These are phyloP conservation scores for Crenuchus spilurus DNA, from an alignment of 2,797 vertebrate genomes.

Conservation along the genomic window DNA sequence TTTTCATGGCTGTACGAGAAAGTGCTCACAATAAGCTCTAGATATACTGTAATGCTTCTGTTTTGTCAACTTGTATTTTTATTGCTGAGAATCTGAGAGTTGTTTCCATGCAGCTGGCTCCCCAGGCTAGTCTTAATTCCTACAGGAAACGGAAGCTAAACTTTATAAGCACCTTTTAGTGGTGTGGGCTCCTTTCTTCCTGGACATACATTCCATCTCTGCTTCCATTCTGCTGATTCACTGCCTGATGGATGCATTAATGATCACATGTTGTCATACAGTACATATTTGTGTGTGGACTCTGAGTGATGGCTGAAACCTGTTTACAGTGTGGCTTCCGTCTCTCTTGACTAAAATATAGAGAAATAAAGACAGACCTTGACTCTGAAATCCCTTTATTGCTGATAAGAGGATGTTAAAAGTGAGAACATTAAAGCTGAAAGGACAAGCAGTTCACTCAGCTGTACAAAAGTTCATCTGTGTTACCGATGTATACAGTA, in stretches of 20 bases:
- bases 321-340: background rate
- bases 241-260: background rate
- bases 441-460: too few species aligned
- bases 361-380: background rate
- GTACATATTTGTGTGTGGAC: background rate
- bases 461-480: too few species aligned
- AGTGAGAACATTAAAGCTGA: too few species aligned
- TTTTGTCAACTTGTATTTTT: background rate
- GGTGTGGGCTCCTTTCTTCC: background rate
- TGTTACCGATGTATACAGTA: too few species aligned
- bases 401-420: background rate
- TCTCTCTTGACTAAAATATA: background rate
- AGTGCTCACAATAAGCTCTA: background rate
- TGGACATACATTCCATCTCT: background rate
- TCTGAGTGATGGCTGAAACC: background rate
- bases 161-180: background rate
- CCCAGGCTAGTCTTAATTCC: background rate
- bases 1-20: too few species aligned
- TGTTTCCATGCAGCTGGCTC: background rate
- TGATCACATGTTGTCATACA: background rate
- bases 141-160: slow-evolving; percentile 6
- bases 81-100: background rate
- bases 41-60: background rate
- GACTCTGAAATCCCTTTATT: background rate
- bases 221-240: background rate